Evolutionary conservation across 2,113 vertebrate species (phyloP), one percentile per base, ranked within the genome.

Genomic region (Sclerurus mexicanus): DNA sequence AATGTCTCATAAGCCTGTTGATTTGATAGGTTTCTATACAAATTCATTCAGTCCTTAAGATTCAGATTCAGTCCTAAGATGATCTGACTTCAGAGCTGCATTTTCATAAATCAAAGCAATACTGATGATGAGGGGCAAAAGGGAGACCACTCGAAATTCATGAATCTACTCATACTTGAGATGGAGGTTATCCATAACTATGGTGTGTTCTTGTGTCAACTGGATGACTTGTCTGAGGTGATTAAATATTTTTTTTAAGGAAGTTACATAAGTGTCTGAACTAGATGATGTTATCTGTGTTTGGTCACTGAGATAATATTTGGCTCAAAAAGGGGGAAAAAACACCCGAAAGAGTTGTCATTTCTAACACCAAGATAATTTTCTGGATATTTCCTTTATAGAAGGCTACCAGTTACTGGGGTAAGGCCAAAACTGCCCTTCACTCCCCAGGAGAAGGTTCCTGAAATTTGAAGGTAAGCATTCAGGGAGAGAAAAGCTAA

Each of bases 121-220:
- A 24, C 10, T n/a, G 46, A 33, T 22, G 8, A 10, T 33, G 13
- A 28, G 35, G 14, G 12, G 12, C 14, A 28, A 42, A 74, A 52
- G 37, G 40, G 8, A 60, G 31, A 27, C 31, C 8, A 17, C 22
- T 74, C 50, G 27, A 6, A 0, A 0, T 19, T 20, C 7, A 10
- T 30, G n/a, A 58, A 62, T 58, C 19, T 16, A 58, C 8, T 75
- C 25, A 13, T 37, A 58, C 20, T 74, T 90, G 35, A 69, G 49
- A 53, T 12, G 35, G 19, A 68, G 10, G 6, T 85, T n/a, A 59
- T 27, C 27, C 35, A n/a, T 78, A 72, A 1, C 42, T 60, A 3
- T 21, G 25, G 14, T n/a, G 10, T 40, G 1, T 50, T 39, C 42
- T 63, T 6, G 9, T 66, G 47, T 68, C 72, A 76, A 33, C 42